phyloP scores from a whole-genome alignment of 2,888 invertebrate genomes.

The Sarcophaga carnaria region DNA sequence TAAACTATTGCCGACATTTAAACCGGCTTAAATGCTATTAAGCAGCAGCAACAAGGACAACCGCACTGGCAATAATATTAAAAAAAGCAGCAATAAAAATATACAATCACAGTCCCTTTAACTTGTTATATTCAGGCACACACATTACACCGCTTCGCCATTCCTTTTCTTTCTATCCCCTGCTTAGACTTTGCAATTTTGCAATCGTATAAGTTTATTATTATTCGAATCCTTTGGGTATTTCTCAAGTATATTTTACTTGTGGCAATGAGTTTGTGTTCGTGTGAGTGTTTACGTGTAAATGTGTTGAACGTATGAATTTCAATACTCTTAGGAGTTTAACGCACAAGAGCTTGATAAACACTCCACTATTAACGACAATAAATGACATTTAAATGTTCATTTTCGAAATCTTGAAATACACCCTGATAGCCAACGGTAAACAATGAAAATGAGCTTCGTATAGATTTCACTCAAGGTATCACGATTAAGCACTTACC shows the following conservation, averaged over 20 bases:
- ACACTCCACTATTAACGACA: conserved; percentile 53
- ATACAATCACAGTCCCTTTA: conserved; percentile 27
- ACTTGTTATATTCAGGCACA: neutral
- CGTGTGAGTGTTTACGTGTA: conserved; percentile 1
- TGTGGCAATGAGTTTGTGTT: conserved; percentile 7
- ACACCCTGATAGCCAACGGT: neutral
- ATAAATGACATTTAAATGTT: conserved; percentile 48
- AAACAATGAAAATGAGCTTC: neutral
- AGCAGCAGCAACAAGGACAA: conserved; percentile 39
- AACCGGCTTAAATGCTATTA: conserved; percentile 56
- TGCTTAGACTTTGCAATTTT: neutral
- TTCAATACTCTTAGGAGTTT: conserved; percentile 52
- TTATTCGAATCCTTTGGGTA: conserved; percentile 38
- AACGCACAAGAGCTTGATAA: conserved; percentile 49
- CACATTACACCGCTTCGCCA: conserved; percentile 2
- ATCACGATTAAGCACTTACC: no score
- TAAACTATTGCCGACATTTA: conserved; percentile 43
- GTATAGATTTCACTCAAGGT: conserved; percentile 11
- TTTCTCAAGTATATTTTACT: conserved; percentile 13
- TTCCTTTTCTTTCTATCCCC: conserved; percentile 30
- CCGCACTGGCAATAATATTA: conserved; percentile 23
- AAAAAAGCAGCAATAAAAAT: conserved; percentile 52
- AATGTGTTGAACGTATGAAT: conserved; percentile 34
- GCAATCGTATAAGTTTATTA: conserved; percentile 38
- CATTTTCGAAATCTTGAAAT: conserved; percentile 29